Evolutionary conservation across 2,113 vertebrate species (phyloP), one percentile per base, ranked within the genome.

Genomic region (Thunnus thynnus): DNA sequence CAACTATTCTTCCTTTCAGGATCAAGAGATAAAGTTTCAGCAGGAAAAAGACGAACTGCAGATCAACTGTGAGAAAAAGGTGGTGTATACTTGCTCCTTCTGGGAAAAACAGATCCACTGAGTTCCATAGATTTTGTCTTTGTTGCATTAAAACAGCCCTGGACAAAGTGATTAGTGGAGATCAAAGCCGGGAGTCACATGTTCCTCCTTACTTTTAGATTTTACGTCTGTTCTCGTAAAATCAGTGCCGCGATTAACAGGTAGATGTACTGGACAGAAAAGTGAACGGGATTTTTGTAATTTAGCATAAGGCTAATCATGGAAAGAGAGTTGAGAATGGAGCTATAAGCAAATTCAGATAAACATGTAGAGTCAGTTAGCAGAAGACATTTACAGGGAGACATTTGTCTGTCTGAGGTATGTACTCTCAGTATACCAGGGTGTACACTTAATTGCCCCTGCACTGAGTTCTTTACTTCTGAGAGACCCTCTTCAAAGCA

Each of bases 11-110:
- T 66, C 27, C 1, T 79, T 82, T 72, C 88, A 99, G 98, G 97
- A 98, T 78, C 95, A 96, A 84, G 96, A 97, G 76, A 87, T 84
- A 62, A 96, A 92, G 54, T 91, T 95, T 90, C 95, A 96, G 71
- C 94, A 95, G 82, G 96, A 97, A 63, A 97, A 92, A 89, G 91
- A 93, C 73, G 88, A 96, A 48, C 81, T 96, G 87, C 96, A 97
- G 78, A 81, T 44, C 82, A 83, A 20, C 44, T 95, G 90, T 90
- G 97, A 98, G 76, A 97, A 94, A 84, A 96, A 97, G 97, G 98
- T 99, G 95, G 27, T 0, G 66, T 78, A n/a, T 52, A 9, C 32
- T 54, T 12, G 4, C 54, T 73, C 13, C 25, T 52, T 41, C 8
- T 63, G 36, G 51, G 13, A 46, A 54, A 77, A 71, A 61, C 46